Evolutionary conservation across 2,797 vertebrate genomes (phyloP).

Genomic region (Anas acuta): DNA sequence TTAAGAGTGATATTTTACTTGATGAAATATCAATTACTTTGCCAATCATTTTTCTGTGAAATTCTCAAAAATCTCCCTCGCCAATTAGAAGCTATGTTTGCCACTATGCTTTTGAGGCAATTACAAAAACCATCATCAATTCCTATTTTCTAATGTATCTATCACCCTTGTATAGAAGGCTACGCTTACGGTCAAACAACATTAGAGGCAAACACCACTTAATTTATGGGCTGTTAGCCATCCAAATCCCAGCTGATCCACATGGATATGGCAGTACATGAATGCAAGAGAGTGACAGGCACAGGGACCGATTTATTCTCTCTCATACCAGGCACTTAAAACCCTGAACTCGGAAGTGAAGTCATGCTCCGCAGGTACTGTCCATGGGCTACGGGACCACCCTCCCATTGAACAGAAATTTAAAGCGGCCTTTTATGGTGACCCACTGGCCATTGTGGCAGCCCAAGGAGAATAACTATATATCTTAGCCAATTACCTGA

Average conservation of each 20-base stretch:
- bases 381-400: background rate
- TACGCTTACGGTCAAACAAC: background rate
- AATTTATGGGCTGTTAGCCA: background rate
- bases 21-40: background rate
- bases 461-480: background rate
- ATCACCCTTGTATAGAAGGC: background rate
- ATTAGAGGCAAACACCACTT: background rate
- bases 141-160: background rate
- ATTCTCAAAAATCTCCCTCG: background rate
- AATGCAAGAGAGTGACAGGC: background rate
- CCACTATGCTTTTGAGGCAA: background rate
- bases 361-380: background rate
- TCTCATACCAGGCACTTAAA: background rate
- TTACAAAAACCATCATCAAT: background rate
- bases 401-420: accelerated
- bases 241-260: background rate
- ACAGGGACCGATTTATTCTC: background rate
- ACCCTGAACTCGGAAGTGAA: background rate
- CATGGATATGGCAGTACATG: accelerated
- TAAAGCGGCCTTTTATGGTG: background rate
- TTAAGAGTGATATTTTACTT: background rate
- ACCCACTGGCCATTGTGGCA: background rate
- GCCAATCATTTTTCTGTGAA: background rate
- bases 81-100: background rate
- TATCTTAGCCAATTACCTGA: background rate